Evolutionary conservation across 2,888 invertebrate genomes (phyloP).

Genomic region (Mamestra brassicae): DNA sequence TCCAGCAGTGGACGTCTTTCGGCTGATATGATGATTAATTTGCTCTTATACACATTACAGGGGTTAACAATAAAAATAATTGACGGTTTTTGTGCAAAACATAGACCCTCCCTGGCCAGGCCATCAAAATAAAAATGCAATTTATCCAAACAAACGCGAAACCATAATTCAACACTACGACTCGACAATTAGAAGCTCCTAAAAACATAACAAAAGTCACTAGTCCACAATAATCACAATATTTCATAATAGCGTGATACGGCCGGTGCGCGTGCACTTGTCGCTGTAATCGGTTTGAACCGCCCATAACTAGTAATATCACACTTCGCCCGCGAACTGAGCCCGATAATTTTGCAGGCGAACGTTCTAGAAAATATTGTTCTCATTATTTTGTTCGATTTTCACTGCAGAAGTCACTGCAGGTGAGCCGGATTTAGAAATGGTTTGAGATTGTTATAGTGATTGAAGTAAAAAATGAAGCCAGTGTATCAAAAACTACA

Average conservation of each 20-base stretch:
- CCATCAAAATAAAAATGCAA: neutral
- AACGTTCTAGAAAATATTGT: conserved; percentile 70
- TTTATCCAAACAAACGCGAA: neutral
- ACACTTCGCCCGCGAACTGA: conserved; percentile 72
- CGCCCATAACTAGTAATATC: conserved; percentile 77
- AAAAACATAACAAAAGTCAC: conserved; percentile 4
- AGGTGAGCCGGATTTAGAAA: conserved; percentile 45
- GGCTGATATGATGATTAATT: no score
- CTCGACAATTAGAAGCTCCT: conserved; percentile 4
- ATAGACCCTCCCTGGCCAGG: no score
- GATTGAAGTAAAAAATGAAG: neutral
- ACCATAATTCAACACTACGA: neutral
- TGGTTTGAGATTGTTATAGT: conserved; percentile 24
- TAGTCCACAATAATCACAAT: conserved; percentile 54
- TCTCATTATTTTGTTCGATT: conserved; percentile 62
- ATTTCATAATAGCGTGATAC: conserved; percentile 64
- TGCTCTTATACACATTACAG: no score
- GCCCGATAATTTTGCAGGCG: conserved; percentile 71
- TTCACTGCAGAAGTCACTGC: conserved; percentile 63
- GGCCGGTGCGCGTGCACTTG: conserved; percentile 69
- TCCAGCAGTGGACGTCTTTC: no score
- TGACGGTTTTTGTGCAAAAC: no score
- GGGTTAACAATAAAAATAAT: no score
- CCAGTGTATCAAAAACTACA: no score
- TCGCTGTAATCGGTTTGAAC: conserved; percentile 70